Percentiles rank a stretch among this genome's conserved stretches.
These are phyloP conservation scores for Oxyura jamaicensis DNA, from an alignment of 2,113 vertebrate species.

Conservation along the genomic window DNA sequence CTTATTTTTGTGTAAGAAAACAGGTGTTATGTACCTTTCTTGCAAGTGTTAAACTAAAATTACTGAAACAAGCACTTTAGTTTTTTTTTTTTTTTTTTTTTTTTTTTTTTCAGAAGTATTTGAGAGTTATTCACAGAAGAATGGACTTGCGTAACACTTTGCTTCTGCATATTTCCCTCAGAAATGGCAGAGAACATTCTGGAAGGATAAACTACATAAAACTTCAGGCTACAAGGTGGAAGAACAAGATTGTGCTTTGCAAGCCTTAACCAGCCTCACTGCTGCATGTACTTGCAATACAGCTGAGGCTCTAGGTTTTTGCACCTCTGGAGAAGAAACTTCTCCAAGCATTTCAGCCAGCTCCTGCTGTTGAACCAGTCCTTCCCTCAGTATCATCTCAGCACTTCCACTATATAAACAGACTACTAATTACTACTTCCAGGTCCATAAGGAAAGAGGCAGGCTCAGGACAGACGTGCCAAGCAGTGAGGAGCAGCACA, in stretches of 20 bases:
- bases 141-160: not conserved
- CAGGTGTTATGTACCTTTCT: not conserved
- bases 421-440: not conserved
- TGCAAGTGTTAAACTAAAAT: not conserved
- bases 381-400: not conserved
- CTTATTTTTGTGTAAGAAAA: not conserved
- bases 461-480: not conserved
- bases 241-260: not conserved
- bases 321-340: not conserved
- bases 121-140: not conserved
- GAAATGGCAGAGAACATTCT: not conserved
- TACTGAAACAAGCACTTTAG: not conserved
- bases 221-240: not conserved
- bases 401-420: not conserved
- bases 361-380: not conserved
- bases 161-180: not conserved
- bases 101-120: not conserved
- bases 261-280: not conserved
- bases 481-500: not conserved
- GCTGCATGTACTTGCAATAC: not conserved
- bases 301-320: not conserved
- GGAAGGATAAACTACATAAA: not conserved
- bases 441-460: not conserved
- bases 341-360: not conserved
- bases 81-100: not conserved